These are phyloP conservation scores for Platycercus adscitus DNA, from an alignment of 2,113 vertebrate species.

Conservation along the genomic window DNA sequence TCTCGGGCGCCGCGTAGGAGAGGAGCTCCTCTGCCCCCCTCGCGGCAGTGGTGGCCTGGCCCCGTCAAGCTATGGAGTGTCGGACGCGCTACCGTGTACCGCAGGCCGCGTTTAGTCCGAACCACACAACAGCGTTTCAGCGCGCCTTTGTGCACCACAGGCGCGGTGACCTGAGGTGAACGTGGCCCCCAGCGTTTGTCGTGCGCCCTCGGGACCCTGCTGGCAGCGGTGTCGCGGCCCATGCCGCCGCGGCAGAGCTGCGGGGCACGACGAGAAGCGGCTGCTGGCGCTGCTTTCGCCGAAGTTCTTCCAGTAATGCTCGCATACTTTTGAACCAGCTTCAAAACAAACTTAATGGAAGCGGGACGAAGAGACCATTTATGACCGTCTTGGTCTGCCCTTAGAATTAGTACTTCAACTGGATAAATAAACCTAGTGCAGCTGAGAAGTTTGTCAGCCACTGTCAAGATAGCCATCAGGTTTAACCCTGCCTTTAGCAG, in stretches of 20 bases:
- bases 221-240: too few species aligned
- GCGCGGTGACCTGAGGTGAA: background rate
- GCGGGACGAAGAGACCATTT: background rate
- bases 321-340: background rate
- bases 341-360: background rate
- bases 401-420: background rate
- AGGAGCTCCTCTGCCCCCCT: background rate
- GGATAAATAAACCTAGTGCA: background rate
- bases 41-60: too few species aligned
- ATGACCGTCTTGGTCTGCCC: background rate
- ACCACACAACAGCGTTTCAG: background rate
- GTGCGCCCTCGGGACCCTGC: background rate
- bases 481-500: background rate
- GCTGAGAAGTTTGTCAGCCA: background rate
- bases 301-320: background rate
- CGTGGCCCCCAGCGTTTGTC: background rate
- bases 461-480: background rate
- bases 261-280: background rate
- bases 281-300: background rate
- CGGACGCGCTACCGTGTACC: background rate
- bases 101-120: too few species aligned
- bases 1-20: background rate
- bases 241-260: background rate
- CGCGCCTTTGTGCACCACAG: background rate
- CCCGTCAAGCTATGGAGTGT: background rate